These are phyloP conservation scores for Eira barbara DNA, from an alignment of 2,113 vertebrate species.

Conservation along the genomic window DNA sequence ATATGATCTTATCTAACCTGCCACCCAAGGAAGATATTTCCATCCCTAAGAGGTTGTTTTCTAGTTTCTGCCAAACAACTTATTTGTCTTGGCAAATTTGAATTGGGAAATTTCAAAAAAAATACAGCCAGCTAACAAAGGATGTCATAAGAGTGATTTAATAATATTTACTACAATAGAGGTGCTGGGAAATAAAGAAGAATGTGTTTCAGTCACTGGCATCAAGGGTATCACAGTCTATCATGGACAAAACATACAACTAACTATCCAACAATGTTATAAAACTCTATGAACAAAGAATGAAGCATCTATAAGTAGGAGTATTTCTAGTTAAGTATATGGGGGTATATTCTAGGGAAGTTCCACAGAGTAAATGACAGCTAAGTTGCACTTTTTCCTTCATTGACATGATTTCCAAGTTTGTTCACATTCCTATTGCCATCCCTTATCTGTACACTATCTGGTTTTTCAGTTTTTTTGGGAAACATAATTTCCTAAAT, in stretches of 20 bases:
- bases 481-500: neutral
- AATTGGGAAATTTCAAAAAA: conserved; percentile 13
- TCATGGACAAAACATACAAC: neutral
- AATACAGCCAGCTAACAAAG: neutral
- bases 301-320: neutral
- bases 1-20: neutral
- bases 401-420: neutral
- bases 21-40: neutral
- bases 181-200: neutral
- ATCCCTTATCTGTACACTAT: neutral
- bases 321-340: neutral
- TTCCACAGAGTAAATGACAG: neutral
- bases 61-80: neutral
- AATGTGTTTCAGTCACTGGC: neutral
- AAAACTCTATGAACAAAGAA: neutral
- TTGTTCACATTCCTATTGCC: neutral
- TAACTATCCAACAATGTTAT: neutral
- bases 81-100: conserved; percentile 12
- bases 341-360: neutral
- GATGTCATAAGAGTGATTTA: neutral
- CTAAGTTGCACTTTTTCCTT: neutral
- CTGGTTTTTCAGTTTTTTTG: conserved; percentile 8
- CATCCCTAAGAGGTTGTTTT: neutral
- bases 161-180: neutral
- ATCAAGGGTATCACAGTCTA: neutral